Evolutionary conservation across 2,113 vertebrate species (phyloP).

Genomic region (Poeciliopsis retropinna): DNA sequence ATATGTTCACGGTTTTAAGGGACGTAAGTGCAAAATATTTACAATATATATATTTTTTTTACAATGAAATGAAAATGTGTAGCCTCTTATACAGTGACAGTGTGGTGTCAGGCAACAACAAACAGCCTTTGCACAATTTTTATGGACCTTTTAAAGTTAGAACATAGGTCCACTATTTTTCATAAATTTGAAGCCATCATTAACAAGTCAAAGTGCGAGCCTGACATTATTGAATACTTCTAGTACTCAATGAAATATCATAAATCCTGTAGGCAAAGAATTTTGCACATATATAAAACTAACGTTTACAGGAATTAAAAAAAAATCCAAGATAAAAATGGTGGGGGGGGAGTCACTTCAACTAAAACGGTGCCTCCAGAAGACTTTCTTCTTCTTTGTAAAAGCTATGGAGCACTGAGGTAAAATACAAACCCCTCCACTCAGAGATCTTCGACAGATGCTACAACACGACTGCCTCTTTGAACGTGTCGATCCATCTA

Average conservation of each 20-base stretch:
- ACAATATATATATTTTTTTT: neutral
- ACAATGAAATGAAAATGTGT: conserved; percentile 1
- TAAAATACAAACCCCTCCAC: conserved; percentile 39
- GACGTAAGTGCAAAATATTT: conserved; percentile 26
- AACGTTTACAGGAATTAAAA: conserved; percentile 1
- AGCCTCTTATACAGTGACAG: neutral
- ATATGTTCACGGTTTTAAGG: conserved; percentile 15
- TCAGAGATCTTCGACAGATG: neutral
- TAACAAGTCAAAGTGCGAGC: neutral
- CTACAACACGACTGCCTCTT: conserved; percentile 91
- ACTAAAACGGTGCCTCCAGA: neutral
- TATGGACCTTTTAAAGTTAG: neutral
- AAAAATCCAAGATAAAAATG: conserved; percentile 11
- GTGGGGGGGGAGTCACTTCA: neutral
- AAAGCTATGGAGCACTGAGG: conserved; percentile 40
- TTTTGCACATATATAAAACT: neutral
- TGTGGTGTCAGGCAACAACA: neutral
- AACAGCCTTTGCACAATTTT: neutral
- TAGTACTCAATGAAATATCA: conserved; percentile 1
- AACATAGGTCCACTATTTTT: neutral
- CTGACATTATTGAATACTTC: neutral
- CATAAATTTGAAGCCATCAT: conserved; percentile 1
- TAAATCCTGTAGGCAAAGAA: neutral
- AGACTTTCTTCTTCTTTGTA: neutral
- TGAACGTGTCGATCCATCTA: conserved; percentile 96